Conservation (phyloP, 2,888 invertebrate species). For the Eupithecia subfuscata region DNA sequence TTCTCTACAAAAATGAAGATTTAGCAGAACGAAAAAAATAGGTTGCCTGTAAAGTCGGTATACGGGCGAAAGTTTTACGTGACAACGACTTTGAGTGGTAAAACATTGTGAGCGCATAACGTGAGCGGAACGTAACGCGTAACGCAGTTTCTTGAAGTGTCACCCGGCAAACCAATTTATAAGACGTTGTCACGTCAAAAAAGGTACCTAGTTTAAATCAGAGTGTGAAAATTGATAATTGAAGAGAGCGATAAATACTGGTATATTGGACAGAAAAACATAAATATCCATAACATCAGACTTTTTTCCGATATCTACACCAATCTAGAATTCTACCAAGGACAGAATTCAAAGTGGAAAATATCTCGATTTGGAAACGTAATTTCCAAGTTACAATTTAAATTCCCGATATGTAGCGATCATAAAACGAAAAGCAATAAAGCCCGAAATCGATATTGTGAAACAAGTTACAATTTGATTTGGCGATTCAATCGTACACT, state of each 20-base stretch:
- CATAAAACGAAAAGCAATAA: constrained; percentile 73
- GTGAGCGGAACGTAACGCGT: no score
- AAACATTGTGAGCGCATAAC: no score
- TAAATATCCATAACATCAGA: background rate
- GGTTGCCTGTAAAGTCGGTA: no score
- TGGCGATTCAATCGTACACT: constrained; percentile 59
- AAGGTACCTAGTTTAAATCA: background rate
- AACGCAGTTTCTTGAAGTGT: no score
- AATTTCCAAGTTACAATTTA: constrained; percentile 40
- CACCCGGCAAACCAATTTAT: no score
- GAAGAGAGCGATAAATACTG: background rate
- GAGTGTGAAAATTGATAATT: background rate
- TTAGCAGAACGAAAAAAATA: background rate
- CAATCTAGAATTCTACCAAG: background rate
- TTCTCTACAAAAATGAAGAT: background rate
- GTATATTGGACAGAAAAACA: background rate
- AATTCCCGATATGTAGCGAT: constrained; percentile 62
- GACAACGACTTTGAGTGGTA: no score
- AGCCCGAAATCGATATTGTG: constrained; percentile 67
- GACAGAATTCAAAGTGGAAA: constrained; percentile 2
- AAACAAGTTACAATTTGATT: constrained; percentile 70
- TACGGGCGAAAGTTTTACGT: no score
- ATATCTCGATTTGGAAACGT: constrained; percentile 16
- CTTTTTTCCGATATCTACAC: background rate
- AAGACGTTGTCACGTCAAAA: no score